Evolutionary conservation across 1,140 invertebrate species (phyloP).

Genomic region (honey bee (Apis mellifera)): DNA sequence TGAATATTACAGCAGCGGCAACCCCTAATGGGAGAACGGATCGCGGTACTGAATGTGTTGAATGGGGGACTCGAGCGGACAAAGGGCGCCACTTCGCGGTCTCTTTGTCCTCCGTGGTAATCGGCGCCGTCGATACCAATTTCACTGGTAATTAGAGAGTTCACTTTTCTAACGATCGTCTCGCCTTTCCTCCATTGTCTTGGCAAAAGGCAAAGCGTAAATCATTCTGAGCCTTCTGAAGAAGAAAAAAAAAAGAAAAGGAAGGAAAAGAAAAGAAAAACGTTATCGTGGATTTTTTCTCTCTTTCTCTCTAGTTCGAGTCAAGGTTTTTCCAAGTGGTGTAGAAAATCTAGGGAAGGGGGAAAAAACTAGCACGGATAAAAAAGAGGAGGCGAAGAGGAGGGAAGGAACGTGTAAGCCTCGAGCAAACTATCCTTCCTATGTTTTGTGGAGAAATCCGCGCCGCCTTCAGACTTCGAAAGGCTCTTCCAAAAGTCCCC

Average conservation of each 20-base stretch:
- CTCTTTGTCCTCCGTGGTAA: conserved; percentile 56
- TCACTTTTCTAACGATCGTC: conserved; percentile 42
- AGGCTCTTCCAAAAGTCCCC: conserved; percentile 48
- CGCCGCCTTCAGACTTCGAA: conserved; percentile 53
- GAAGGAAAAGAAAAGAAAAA: neutral
- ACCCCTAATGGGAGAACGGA: conserved; percentile 59
- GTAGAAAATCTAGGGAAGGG: neutral
- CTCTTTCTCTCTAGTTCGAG: no score
- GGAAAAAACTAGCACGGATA: neutral
- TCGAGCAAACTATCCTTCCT: neutral
- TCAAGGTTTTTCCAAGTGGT: no score
- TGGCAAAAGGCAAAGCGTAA: neutral
- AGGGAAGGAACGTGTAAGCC: conserved; percentile 31
- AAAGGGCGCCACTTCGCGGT: conserved; percentile 58
- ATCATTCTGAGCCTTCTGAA: neutral
- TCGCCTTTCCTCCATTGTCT: neutral
- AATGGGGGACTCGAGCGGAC: conserved; percentile 46
- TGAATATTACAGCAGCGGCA: conserved; percentile 26
- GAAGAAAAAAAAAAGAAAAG: no score
- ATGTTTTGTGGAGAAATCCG: conserved; percentile 42
- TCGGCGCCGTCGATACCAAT: conserved; percentile 59
- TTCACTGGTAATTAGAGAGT: conserved; percentile 59
- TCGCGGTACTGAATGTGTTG: conserved; percentile 53
- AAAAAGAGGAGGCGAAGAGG: neutral
- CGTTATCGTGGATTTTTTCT: neutral